A percentile compares a stretch with the other conserved stretches of the same genome.
Evolutionary conservation across 2,113 vertebrate genomes (phyloP).

Genomic region (Perca fluviatilis): DNA sequence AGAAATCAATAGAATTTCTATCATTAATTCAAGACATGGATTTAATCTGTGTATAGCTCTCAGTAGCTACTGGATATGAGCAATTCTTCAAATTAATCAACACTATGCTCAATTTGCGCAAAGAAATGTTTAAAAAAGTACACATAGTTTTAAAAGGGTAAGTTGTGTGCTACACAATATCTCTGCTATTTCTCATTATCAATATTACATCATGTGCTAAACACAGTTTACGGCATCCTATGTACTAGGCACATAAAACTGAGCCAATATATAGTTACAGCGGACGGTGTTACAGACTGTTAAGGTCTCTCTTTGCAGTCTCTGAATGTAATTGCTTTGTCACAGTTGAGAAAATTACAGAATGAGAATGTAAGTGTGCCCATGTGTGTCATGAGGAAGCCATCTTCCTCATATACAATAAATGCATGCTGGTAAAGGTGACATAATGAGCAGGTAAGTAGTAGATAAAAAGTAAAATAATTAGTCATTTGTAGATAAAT

Average conservation of each 20-base stretch:
- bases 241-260: conserved; percentile 29
- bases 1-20: neutral
- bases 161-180: neutral
- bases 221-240: conserved; percentile 31
- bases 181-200: conserved; percentile 17
- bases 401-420: neutral
- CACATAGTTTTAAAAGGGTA: conserved; percentile 11
- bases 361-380: conserved; percentile 23
- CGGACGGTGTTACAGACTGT: conserved; percentile 50
- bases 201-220: conserved; percentile 36
- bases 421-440: neutral
- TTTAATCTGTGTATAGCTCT: neutral
- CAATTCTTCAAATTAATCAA: conserved; percentile 18
- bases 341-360: conserved; percentile 53
- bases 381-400: conserved; percentile 20
- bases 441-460: neutral
- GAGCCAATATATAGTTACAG: conserved; percentile 23
- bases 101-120: neutral
- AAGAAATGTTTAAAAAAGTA: neutral
- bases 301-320: conserved; percentile 47
- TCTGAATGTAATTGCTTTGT: conserved; percentile 56
- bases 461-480: conserved; percentile 13
- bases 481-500: neutral
- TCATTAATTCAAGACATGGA: conserved; percentile 5
- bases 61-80: neutral